Base-by-base conservation (phyloP, 2,113 vertebrate species). In the Thalassarche chlororhynchos region DNA sequence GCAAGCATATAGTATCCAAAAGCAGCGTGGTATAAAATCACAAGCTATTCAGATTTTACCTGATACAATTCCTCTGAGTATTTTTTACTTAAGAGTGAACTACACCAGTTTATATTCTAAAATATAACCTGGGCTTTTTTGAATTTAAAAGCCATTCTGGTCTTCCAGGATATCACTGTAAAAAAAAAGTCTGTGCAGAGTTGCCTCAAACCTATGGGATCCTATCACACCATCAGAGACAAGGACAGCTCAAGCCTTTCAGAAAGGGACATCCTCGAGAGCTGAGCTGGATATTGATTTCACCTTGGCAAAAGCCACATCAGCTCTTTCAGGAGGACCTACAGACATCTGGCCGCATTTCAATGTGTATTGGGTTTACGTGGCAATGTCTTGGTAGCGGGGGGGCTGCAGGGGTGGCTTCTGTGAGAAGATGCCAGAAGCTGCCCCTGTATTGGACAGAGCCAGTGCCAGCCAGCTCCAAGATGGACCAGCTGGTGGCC, bases 381-480 rank as follows among this genome's bases (percentile, higher is more conserved):
- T n/a, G 36, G 7, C 13, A 55, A 51, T 19, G 16, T 75, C 83
- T 44, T 61, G 46, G 17, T n/a, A 52, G 18, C 7, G 11, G 6
- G 3, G 24, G 15, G 8, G 4, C 38, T 58, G 4, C 34, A 70
- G 26, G 14, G 7, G 10, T 29, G 21, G 7, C 7, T 75, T 80
- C 14, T 75, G 4, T 58, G 34, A 38, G 66, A 80, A 65, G 21
- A 24, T 52, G 57, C 20, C 57, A 58, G 20, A 58, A 58, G 32
- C 20, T 58, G 32, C 34, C 57, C 9, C 20, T 58, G 10, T 52
- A 14, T 26, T 15, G 12, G 28, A 15, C 36, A 79, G 36, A 54
- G 8, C 2, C 58, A 29, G 20, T 9, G 20, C 10, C 47, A 51
- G 28, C 9, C 0, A 0, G 6, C 25, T 55, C 54, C 36, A 57